Evolutionary conservation across 2,113 vertebrate species (phyloP).

Genomic region (Ptyas mucosa): DNA sequence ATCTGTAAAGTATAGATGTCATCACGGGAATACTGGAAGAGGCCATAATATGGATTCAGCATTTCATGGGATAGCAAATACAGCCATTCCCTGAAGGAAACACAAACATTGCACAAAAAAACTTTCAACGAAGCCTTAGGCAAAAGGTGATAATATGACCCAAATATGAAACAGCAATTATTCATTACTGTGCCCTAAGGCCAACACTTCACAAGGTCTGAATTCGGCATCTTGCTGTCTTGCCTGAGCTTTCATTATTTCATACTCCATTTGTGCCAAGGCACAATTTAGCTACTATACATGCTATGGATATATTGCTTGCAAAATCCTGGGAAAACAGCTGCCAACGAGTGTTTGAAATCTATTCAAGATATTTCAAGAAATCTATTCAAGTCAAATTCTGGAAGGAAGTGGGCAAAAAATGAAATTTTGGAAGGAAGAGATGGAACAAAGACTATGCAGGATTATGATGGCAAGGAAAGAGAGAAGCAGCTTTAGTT

Average conservation of each 20-base stretch:
- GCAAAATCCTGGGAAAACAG: not conserved
- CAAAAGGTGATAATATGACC: not conserved
- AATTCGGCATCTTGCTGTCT: not conserved
- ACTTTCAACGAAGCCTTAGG: not conserved
- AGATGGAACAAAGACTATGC: no score
- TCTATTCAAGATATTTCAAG: not conserved
- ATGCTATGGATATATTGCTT: not conserved
- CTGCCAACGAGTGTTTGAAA: not conserved
- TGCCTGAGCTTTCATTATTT: not conserved
- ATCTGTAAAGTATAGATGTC: conserved; percentile 98
- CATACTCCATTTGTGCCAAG: not conserved
- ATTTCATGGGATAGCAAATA: conserved; percentile 98
- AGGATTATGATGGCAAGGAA: not conserved
- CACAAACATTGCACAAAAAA: not conserved
- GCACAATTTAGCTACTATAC: not conserved
- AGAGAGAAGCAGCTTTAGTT: not conserved
- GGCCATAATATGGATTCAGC: conserved; percentile 98
- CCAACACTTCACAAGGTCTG: not conserved
- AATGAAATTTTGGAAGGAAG: not conserved
- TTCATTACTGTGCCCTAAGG: not conserved
- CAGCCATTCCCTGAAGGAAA: conserved; percentile 87
- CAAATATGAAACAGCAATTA: not conserved
- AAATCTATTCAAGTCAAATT: not conserved
- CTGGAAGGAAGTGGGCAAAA: not conserved
- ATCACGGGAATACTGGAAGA: conserved; percentile 97